Percentiles rank a stretch among this genome's conserved stretches.
Conservation (phyloP, 2,797 vertebrate species). For the Mormyrus proboscirostris region DNA sequence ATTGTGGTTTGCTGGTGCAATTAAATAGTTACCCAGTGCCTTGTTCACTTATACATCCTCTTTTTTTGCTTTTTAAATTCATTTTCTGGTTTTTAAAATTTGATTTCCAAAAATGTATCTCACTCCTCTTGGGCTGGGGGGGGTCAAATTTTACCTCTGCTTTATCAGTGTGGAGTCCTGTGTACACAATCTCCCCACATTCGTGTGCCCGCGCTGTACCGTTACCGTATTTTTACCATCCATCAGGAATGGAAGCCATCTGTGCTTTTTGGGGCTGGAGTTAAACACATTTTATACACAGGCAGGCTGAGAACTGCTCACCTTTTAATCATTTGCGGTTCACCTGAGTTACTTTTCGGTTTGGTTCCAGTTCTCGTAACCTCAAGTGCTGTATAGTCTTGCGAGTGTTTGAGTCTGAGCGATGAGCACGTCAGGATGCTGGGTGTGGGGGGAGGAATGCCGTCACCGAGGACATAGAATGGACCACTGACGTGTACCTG, state of each 20-base stretch:
- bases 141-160: neutral
- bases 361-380: neutral
- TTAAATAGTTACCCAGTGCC: neutral
- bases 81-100: neutral
- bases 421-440: neutral
- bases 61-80: neutral
- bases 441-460: neutral
- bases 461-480: neutral
- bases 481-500: constrained; percentile 11
- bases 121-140: neutral
- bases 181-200: neutral
- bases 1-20: neutral
- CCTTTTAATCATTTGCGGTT: neutral
- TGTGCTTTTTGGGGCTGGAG: neutral
- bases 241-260: neutral
- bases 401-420: neutral
- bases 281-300: neutral
- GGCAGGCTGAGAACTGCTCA: neutral
- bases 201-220: too few species aligned
- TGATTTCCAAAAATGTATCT: neutral
- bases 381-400: neutral
- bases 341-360: neutral
- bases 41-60: neutral
- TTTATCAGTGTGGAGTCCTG: neutral
- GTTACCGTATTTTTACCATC: neutral